Conservation (phyloP, 2,888 invertebrate genomes). For the Bugula neritina region DNA sequence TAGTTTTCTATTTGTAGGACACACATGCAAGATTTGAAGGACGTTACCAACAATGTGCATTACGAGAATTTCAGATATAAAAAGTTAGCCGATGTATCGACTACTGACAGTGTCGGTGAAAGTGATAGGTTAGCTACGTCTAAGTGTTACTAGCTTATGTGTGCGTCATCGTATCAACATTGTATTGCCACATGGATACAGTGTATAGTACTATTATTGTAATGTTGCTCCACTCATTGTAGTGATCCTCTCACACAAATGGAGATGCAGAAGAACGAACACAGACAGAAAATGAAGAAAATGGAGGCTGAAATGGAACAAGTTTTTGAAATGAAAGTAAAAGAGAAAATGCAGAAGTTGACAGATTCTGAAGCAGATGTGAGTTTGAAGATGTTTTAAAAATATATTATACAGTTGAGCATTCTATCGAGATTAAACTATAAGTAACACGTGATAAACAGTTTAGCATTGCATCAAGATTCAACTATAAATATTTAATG, state of each 20-base stretch:
- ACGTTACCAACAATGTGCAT: constrained; percentile 98
- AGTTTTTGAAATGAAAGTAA: constrained; percentile 96
- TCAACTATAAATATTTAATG: too few relatives aligned
- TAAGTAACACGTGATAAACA: too few relatives aligned
- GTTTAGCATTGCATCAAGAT: too few relatives aligned
- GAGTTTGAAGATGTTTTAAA: constrained; percentile 55
- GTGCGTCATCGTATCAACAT: neutral
- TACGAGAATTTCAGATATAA: constrained; percentile 97
- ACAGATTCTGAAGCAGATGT: constrained; percentile 89
- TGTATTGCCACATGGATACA: too few relatives aligned
- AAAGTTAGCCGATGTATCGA: constrained; percentile 47
- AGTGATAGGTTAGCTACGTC: constrained; percentile 28
- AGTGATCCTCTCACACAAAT: constrained; percentile 97
- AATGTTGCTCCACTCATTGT: constrained; percentile 35
- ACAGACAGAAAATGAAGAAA: constrained; percentile 93
- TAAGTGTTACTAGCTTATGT: too few relatives aligned
- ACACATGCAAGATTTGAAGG: constrained; percentile 92
- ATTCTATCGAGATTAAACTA: too few relatives aligned
- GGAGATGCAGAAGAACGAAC: constrained; percentile 95
- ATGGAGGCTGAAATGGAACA: constrained; percentile 99
- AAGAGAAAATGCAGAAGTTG: constrained; percentile 90
- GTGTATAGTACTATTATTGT: neutral
- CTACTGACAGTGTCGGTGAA: neutral
- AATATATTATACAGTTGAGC: too few relatives aligned
- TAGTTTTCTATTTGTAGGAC: constrained; percentile 60